Evolutionary conservation across 1,140 invertebrate species (phyloP), one percentile per base, ranked within the genome.

Genomic region (Drosophila pallidifrons): DNA sequence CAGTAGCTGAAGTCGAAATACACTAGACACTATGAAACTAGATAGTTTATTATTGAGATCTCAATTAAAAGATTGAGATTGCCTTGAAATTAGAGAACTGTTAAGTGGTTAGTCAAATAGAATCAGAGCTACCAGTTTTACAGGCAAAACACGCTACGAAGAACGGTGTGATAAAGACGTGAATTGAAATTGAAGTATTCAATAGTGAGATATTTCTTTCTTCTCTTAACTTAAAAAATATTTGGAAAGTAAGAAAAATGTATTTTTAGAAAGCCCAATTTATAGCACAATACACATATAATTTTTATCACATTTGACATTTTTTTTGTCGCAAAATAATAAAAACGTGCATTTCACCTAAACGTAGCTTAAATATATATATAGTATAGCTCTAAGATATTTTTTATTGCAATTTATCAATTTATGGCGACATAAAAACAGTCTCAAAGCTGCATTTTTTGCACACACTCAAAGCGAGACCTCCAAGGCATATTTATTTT

Each of bases 1-100:
- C 68, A 58, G 15, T 41, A 71, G 54, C 54, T 54, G 32, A 57
- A 59, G 58, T 41, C 47, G 35, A 64, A 65, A 75, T 65, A 59
- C 59, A 58, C 67, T 46, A 64, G 5, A 67, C 13, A 11, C 8
- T 25, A 3, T 30, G 35, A 30, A 45, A 65, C 30, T 32, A 35
- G 51, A 54, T 54, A 67, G 20, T 55, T 65, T 57, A 35, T 32
- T 41, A 57, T 57, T 57, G 35, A 57, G 54, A 41, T 41, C 32
- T 57, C 54, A 57, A 57, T 57, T 57, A 51, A 28, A 52, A 63
- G 15, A 64, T 52, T 59, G 57, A 51, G 30, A 64, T 52, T 59
- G 57, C 38, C 25, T 59, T 28, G 41, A 59, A 59, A 59, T 59
- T 45, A 28, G 41, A 45, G 20, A 46, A 59, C 41, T 59, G 41